phyloP scores from a whole-genome alignment of 2,797 vertebrate species.

The Melopsittacus undulatus region DNA sequence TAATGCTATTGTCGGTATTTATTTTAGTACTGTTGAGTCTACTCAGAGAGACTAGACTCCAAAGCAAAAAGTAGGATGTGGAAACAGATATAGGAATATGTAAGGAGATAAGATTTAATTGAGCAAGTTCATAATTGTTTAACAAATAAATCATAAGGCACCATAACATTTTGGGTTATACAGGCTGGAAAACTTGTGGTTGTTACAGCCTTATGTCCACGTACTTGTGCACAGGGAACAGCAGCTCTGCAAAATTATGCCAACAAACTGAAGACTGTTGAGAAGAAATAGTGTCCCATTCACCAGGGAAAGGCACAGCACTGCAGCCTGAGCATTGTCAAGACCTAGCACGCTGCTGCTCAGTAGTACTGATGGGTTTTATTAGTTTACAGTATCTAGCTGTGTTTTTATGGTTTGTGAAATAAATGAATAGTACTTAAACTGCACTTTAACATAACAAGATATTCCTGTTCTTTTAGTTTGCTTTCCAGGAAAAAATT shows the following conservation, averaged over 20 bases:
- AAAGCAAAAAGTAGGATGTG: background rate
- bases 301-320: background rate
- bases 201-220: background rate
- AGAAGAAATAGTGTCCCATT: background rate
- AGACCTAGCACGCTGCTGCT: background rate
- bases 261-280: background rate
- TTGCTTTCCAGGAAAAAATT: background rate
- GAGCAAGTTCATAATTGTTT: rapidly evolving
- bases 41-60: background rate
- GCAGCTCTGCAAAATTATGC: background rate
- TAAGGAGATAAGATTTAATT: background rate
- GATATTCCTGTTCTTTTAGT: background rate
- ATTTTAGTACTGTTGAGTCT: background rate
- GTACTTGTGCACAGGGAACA: background rate
- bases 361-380: background rate
- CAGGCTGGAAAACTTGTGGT: background rate
- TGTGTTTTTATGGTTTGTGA: background rate
- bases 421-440: background rate
- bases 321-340: background rate
- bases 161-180: background rate
- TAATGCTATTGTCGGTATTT: background rate
- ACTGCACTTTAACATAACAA: background rate
- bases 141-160: background rate
- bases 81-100: background rate
- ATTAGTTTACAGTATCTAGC: background rate